These are phyloP conservation scores for Ptychochromis oligacanthus DNA, from an alignment of 2,113 vertebrate genomes.

Conservation along the genomic window DNA sequence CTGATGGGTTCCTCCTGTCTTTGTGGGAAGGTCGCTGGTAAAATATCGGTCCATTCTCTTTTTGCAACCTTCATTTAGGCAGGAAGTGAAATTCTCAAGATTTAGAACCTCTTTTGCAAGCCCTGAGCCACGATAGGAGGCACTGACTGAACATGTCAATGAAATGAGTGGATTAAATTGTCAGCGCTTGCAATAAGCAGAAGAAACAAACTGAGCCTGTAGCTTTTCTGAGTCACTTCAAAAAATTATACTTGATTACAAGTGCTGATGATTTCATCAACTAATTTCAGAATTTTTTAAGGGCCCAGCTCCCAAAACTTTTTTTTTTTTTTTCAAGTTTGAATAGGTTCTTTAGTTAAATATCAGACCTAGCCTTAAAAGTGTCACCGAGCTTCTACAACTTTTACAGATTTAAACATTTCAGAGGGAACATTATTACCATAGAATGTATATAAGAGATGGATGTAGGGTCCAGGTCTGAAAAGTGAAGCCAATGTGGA, in stretches of 20 bases:
- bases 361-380: background rate
- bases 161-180: too few relatives aligned
- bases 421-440: too few relatives aligned
- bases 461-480: too few relatives aligned
- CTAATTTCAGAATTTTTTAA: background rate
- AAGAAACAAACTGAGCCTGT: rapidly evolving
- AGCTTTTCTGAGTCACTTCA: background rate
- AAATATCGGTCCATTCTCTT: background rate
- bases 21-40: background rate
- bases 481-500: too few relatives aligned
- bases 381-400: too few relatives aligned
- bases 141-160: background rate
- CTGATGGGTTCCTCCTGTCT: background rate
- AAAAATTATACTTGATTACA: background rate
- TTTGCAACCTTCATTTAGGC: background rate
- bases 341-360: background rate
- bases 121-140: background rate
- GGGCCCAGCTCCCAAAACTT: background rate
- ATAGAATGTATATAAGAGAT: too few relatives aligned
- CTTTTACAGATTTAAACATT: too few relatives aligned
- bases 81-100: background rate
- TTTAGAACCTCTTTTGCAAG: background rate
- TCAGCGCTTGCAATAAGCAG: background rate
- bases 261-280: background rate
- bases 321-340: background rate